Evolutionary conservation across 2,113 vertebrate species (phyloP).

Genomic region (Catharus minimus): DNA sequence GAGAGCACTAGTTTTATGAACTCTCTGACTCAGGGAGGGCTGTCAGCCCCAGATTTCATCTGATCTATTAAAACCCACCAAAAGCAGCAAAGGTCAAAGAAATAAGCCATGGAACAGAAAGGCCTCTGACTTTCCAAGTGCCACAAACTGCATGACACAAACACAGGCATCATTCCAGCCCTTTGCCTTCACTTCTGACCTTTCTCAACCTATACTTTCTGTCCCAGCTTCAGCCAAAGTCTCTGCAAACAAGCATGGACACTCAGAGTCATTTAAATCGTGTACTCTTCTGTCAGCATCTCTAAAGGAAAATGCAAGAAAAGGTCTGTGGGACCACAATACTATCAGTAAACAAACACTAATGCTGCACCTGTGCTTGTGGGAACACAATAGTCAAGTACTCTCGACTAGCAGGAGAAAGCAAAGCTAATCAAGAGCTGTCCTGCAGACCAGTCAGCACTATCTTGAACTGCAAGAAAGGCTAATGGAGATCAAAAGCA

Average conservation of each 20-base stretch:
- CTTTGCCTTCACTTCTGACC: background rate
- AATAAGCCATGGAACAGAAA: background rate
- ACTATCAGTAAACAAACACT: background rate
- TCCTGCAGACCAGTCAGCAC: background rate
- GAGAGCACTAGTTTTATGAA: background rate
- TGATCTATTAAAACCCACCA: background rate
- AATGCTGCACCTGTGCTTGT: background rate
- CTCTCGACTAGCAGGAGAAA: background rate
- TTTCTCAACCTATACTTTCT: background rate
- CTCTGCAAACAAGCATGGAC: background rate
- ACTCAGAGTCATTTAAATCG: background rate
- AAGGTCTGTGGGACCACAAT: background rate
- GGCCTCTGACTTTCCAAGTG: background rate
- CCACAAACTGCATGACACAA: background rate
- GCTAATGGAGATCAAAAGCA: background rate
- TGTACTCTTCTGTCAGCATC: background rate
- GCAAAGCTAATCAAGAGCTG: background rate
- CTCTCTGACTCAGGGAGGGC: background rate
- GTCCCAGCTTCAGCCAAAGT: background rate
- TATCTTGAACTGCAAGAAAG: background rate
- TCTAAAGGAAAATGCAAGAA: background rate
- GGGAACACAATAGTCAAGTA: background rate
- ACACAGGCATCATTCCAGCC: background rate
- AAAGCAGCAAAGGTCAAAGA: background rate
- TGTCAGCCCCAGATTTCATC: background rate